Percentiles rank a stretch among this genome's conserved stretches.
phyloP scores from a whole-genome alignment of 2,797 vertebrate species.

The Heteromormyrus szaboi region DNA sequence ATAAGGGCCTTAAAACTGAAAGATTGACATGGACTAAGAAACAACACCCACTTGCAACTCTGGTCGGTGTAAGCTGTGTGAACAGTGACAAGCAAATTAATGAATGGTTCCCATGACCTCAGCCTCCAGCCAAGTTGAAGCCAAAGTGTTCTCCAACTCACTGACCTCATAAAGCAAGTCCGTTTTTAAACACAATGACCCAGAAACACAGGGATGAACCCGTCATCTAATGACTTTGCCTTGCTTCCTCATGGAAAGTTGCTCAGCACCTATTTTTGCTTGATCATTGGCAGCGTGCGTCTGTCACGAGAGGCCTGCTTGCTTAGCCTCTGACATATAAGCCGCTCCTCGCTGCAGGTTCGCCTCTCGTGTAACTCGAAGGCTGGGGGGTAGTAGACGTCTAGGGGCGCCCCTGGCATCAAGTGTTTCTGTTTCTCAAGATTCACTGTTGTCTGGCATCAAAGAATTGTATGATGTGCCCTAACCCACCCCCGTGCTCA shows the following conservation, averaged over 20 bases:
- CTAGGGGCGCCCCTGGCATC: neutral
- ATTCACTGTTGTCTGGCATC: neutral
- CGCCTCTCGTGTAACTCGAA: conserved; percentile 14
- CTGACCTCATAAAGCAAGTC: conserved; percentile 20
- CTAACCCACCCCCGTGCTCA: neutral
- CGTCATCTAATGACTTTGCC: conserved; percentile 20
- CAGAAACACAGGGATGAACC: conserved; percentile 28
- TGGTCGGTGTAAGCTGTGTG: neutral
- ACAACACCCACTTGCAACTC: neutral
- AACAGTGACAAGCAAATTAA: neutral
- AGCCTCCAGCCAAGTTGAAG: conserved; percentile 9
- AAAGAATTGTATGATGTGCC: neutral
- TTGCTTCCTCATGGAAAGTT: conserved; percentile 24
- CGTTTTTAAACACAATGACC: conserved; percentile 28
- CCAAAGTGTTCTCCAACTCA: conserved; percentile 11
- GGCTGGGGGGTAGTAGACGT: neutral
- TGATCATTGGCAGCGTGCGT: conserved; percentile 22
- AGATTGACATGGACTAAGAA: neutral
- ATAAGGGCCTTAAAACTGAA: neutral
- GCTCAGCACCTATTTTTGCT: conserved; percentile 28
- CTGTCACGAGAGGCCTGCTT: neutral
- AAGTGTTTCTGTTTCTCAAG: neutral
- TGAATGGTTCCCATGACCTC: conserved; percentile 7
- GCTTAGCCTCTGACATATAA: conserved; percentile 13
- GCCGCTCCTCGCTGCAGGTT: neutral